A percentile compares a stretch with the other conserved stretches of the same genome.
phyloP scores from a whole-genome alignment of 2,113 vertebrate genomes.

The Gasterosteus aculeatus region DNA sequence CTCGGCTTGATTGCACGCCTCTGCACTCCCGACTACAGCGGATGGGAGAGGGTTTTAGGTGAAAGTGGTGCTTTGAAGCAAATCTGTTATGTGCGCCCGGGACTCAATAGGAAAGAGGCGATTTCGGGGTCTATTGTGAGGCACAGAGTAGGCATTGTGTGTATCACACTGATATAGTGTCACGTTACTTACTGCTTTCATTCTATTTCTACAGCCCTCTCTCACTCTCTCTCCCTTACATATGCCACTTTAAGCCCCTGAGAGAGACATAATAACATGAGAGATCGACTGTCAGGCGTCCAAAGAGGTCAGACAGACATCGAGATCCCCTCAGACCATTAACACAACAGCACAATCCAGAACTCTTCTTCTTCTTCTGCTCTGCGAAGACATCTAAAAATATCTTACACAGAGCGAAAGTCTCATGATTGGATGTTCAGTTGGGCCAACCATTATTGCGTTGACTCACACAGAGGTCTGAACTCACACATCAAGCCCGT shows the following conservation, averaged over 20 bases:
- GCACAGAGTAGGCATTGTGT: constrained; percentile 68
- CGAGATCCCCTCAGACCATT: constrained; percentile 46
- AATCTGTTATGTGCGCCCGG: constrained; percentile 42
- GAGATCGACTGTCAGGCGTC: constrained; percentile 61
- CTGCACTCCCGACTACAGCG: neutral
- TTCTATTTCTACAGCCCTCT: constrained; percentile 36
- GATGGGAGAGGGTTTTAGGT: constrained; percentile 34
- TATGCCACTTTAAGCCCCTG: constrained; percentile 55
- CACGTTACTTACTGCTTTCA: constrained; percentile 57
- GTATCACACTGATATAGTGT: constrained; percentile 55
- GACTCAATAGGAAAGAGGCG: constrained; percentile 52
- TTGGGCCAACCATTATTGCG: constrained; percentile 6
- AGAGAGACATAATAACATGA: constrained; percentile 57
- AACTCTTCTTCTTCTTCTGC: constrained; percentile 27
- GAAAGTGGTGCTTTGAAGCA: constrained; percentile 59
- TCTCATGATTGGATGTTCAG: constrained; percentile 22
- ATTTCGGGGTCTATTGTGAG: constrained; percentile 57
- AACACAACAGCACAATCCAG: constrained; percentile 52
- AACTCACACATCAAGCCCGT: constrained; percentile 10
- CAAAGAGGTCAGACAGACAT: constrained; percentile 45
- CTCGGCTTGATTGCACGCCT: constrained; percentile 7
- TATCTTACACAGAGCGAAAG: constrained; percentile 5
- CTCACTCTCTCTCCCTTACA: constrained; percentile 29
- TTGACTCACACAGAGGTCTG: constrained; percentile 16
- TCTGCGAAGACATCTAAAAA: constrained; percentile 8